Conservation (phyloP, 2,888 invertebrate genomes). For the Yponomeuta malinellus region DNA sequence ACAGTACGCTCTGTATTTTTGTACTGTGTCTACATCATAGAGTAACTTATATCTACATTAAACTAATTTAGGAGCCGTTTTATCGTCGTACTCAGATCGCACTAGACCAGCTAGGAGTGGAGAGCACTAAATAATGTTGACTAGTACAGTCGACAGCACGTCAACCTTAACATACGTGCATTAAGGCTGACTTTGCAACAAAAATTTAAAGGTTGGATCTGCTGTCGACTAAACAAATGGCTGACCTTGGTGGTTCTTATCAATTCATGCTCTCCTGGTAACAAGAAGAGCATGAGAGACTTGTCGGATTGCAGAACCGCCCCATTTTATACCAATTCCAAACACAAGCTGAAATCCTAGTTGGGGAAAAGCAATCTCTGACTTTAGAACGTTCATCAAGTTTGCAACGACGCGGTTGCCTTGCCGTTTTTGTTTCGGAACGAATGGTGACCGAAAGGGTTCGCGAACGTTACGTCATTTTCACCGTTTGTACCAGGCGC, state of each 20-base stretch:
- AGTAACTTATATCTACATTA: too few relatives aligned
- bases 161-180: too few relatives aligned
- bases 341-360: neutral
- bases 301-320: constrained; percentile 13
- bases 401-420: neutral
- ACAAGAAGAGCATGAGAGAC: constrained; percentile 3
- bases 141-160: too few relatives aligned
- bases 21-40: too few relatives aligned
- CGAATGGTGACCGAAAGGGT: constrained; percentile 15
- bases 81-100: too few relatives aligned
- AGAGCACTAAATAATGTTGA: too few relatives aligned
- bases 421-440: neutral
- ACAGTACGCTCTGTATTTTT: too few relatives aligned
- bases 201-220: too few relatives aligned
- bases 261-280: constrained; percentile 6
- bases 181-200: too few relatives aligned
- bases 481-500: constrained; percentile 42
- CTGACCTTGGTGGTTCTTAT: neutral
- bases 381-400: neutral
- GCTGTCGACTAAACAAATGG: too few relatives aligned
- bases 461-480: constrained; percentile 52
- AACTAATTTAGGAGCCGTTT: too few relatives aligned
- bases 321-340: neutral
- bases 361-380: neutral
- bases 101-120: too few relatives aligned